These are phyloP conservation scores for Reticulitermes speratus DNA, from an alignment of 1,140 invertebrate genomes.

Conservation along the genomic window DNA sequence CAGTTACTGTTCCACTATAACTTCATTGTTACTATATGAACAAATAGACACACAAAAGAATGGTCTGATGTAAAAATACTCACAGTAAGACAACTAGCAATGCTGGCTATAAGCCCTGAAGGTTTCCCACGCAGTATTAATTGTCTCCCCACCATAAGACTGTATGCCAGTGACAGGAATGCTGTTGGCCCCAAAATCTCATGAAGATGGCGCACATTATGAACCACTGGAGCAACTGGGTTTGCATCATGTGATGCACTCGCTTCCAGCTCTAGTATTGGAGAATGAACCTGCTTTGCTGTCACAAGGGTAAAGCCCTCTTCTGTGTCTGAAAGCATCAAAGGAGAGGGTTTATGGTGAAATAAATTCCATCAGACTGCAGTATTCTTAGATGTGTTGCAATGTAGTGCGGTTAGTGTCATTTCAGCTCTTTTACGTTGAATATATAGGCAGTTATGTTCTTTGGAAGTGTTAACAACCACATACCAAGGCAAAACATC, in stretches of 20 bases:
- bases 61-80: not conserved
- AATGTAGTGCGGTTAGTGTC: no score
- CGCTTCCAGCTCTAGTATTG: constrained; percentile 13
- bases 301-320: constrained; percentile 44
- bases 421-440: no score
- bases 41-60: not conserved
- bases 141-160: constrained; percentile 30
- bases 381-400: no score
- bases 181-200: constrained; percentile 8
- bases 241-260: not conserved
- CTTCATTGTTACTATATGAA: no score
- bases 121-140: constrained; percentile 28
- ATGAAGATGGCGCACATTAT: constrained; percentile 27
- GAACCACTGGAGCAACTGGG: not conserved
- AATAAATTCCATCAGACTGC: no score
- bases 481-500: no score
- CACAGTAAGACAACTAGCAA: constrained; percentile 27
- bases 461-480: no score
- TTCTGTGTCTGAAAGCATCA: constrained; percentile 40
- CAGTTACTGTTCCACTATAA: no score
- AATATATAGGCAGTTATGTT: no score
- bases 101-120: constrained; percentile 23
- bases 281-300: constrained; percentile 15
- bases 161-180: constrained; percentile 27
- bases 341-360: no score